Evolutionary conservation across 2,797 vertebrate species (phyloP).

Genomic region (Threskiornis aethiopicus): DNA sequence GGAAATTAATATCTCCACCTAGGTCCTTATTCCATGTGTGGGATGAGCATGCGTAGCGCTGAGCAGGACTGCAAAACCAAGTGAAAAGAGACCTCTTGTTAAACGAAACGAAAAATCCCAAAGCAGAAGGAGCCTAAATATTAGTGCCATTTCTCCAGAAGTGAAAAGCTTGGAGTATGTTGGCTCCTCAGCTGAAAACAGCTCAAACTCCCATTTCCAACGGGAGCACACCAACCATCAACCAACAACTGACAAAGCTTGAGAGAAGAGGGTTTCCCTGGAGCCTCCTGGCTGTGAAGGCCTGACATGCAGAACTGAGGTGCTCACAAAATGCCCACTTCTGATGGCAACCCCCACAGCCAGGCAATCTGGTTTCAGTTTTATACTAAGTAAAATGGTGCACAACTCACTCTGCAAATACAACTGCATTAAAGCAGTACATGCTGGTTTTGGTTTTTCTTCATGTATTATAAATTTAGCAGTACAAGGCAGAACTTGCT

Average conservation of each 20-base stretch:
- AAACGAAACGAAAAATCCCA: neutral
- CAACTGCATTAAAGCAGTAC: neutral
- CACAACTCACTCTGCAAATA: neutral
- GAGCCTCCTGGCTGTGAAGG: neutral
- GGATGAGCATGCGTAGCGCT: rapidly evolving
- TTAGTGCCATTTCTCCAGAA: neutral
- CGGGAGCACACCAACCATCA: neutral
- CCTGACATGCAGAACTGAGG: neutral
- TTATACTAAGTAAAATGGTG: neutral
- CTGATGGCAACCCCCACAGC: neutral
- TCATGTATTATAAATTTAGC: neutral
- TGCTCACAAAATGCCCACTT: rapidly evolving
- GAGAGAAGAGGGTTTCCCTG: neutral
- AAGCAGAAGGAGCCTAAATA: neutral
- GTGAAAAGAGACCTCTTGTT: neutral
- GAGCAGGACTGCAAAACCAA: neutral
- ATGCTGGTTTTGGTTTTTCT: neutral
- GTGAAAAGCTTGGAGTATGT: neutral
- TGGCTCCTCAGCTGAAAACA: neutral
- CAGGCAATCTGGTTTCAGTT: neutral
- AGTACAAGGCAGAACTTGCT: neutral
- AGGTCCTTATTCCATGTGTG: neutral
- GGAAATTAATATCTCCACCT: neutral
- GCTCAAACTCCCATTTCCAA: neutral
- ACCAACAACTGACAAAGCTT: neutral